These are phyloP conservation scores for Anneissia japonica DNA, from an alignment of 35 echinoderm and acorn worm genomes.

Conservation along the genomic window DNA sequence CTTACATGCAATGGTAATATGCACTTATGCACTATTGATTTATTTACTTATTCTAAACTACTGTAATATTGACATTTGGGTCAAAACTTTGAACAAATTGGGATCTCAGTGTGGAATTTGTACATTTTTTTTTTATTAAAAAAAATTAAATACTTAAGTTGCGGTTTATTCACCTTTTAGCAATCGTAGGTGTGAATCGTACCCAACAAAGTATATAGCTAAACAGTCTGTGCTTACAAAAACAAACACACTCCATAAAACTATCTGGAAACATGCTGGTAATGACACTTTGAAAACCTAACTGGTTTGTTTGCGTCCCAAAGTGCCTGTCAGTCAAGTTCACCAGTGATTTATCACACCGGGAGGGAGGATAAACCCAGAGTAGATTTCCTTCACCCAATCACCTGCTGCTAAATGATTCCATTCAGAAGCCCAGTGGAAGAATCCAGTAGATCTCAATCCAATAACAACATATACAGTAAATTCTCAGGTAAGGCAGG, in stretches of 20 bases:
- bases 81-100: too few relatives aligned
- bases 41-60: too few relatives aligned
- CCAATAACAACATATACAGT: too few relatives aligned
- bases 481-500: too few relatives aligned
- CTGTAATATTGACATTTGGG: too few relatives aligned
- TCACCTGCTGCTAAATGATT: neutral
- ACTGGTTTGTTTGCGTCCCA: neutral
- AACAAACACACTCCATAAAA: neutral
- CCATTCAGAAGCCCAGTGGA: neutral
- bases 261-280: neutral
- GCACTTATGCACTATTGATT: too few relatives aligned
- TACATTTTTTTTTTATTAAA: too few relatives aligned
- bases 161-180: too few relatives aligned
- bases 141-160: too few relatives aligned
- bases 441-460: too few relatives aligned
- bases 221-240: neutral
- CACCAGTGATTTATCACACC: neutral
- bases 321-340: neutral
- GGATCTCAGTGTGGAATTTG: too few relatives aligned
- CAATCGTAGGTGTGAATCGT: neutral
- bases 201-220: neutral
- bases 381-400: neutral
- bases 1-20: too few relatives aligned
- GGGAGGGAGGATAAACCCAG: neutral
- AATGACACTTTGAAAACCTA: neutral